Conservation (phyloP, 2,113 vertebrate species). For the Ochotona princeps region DNA sequence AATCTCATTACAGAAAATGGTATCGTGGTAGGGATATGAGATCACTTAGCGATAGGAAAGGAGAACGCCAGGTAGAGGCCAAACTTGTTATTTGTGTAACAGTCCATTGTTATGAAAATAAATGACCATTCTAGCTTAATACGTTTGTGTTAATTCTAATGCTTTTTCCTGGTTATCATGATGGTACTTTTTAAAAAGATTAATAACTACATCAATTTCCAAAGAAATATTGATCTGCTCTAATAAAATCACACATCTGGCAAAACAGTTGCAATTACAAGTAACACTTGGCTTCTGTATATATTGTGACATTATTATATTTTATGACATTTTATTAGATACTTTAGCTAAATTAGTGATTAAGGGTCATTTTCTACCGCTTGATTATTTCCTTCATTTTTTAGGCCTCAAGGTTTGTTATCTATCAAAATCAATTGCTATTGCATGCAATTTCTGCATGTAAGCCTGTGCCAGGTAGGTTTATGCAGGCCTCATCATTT, state of each 20-base stretch:
- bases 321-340: neutral
- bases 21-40: no score
- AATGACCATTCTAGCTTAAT: no score
- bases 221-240: neutral
- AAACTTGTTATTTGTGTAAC: neutral
- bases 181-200: conserved; percentile 9
- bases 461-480: neutral
- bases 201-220: conserved; percentile 40
- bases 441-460: neutral
- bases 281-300: conserved; percentile 21
- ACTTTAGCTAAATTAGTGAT: neutral
- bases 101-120: neutral
- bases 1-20: neutral
- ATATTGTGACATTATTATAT: neutral
- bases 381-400: neutral
- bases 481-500: neutral
- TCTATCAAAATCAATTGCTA: neutral
- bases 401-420: neutral
- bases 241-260: conserved; percentile 50
- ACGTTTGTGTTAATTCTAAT: conserved; percentile 5
- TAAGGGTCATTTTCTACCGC: neutral
- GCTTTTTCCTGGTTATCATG: conserved; percentile 36
- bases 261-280: conserved; percentile 45
- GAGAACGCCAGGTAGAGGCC: no score
- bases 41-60: neutral